Conservation (phyloP, 2,113 vertebrate species). For the Tyrannus savana region DNA sequence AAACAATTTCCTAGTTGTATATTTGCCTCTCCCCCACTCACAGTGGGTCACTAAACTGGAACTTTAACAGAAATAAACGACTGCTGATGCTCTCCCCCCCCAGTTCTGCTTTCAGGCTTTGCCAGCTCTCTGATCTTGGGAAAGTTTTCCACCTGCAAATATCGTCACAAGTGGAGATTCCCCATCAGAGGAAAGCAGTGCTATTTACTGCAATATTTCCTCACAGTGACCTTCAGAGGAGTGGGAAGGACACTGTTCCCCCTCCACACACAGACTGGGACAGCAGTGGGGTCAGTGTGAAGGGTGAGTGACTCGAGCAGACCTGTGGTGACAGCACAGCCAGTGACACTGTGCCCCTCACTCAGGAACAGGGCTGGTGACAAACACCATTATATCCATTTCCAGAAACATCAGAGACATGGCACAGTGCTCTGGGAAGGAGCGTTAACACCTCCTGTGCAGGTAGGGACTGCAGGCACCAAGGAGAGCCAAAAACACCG, state of each 20-base stretch:
- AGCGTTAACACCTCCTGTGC: not conserved
- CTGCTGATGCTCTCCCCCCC: not conserved
- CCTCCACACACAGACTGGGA: too few relatives aligned
- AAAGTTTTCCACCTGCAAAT: not conserved
- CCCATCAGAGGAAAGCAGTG: not conserved
- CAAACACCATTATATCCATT: not conserved
- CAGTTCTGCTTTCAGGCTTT: not conserved
- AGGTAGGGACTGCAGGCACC: not conserved
- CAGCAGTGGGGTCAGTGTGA: rapidly evolving
- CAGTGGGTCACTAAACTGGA: not conserved
- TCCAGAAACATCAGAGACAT: rapidly evolving
- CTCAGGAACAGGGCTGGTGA: not conserved
- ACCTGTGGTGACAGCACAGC: not conserved
- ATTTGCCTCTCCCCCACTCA: not conserved
- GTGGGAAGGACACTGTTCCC: not conserved
- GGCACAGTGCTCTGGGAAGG: not conserved
- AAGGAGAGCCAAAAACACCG: not conserved
- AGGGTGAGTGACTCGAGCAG: rapidly evolving
- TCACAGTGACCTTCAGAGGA: not conserved
- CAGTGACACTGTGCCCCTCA: not conserved
- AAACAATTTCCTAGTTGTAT: not conserved
- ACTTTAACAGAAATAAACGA: not conserved
- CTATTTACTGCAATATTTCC: not conserved
- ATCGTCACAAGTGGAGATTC: not conserved
- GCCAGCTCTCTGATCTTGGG: not conserved